phyloP scores from a whole-genome alignment of 2,113 vertebrate genomes.

The Entomyzon cyanotis region DNA sequence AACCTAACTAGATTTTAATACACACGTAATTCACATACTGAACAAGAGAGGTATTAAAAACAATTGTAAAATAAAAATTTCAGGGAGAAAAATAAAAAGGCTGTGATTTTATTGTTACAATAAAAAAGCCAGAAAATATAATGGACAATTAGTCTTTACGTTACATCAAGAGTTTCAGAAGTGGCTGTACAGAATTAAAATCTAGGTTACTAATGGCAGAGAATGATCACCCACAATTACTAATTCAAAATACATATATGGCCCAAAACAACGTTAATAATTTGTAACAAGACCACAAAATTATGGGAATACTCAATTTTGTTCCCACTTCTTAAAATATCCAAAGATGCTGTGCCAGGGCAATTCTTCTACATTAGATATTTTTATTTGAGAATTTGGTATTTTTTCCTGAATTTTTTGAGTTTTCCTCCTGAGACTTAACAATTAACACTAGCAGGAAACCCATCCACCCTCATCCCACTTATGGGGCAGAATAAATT shows the following conservation, averaged over 20 bases:
- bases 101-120: neutral
- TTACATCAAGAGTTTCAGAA: constrained; percentile 27
- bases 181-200: constrained; percentile 48
- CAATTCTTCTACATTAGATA: neutral
- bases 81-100: neutral
- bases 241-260: constrained; percentile 28
- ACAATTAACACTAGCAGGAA: neutral
- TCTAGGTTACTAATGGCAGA: constrained; percentile 52
- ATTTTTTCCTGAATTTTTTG: neutral
- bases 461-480: neutral
- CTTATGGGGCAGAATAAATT: neutral
- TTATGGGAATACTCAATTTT: neutral
- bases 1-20: neutral
- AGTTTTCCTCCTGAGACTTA: neutral
- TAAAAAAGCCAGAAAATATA: constrained; percentile 13
- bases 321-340: neutral
- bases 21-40: neutral
- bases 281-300: neutral
- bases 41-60: neutral
- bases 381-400: neutral
- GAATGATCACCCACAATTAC: constrained; percentile 37
- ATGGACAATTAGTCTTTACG: constrained; percentile 21
- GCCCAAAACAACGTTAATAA: constrained; percentile 8
- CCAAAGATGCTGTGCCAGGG: neutral
- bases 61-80: neutral